phyloP scores from a whole-genome alignment of 2,797 vertebrate genomes.

The Falco naumanni region DNA sequence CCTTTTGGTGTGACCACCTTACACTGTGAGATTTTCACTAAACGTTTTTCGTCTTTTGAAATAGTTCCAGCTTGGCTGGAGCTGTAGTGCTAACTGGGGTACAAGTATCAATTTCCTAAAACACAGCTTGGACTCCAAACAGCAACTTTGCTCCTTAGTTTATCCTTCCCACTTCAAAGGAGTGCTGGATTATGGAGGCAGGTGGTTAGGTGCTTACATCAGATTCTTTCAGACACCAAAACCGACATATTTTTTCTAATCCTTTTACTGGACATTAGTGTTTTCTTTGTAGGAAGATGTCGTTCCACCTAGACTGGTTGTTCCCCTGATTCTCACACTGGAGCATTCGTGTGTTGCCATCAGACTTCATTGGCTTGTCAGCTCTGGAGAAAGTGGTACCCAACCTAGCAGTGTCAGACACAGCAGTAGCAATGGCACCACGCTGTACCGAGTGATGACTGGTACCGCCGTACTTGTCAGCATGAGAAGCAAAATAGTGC shows the following conservation, averaged over 20 bases:
- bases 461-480: background rate
- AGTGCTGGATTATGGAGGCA: background rate
- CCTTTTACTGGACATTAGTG: background rate
- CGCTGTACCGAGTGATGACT: background rate
- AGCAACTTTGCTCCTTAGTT: background rate
- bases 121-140: background rate
- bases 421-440: background rate
- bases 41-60: background rate
- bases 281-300: background rate
- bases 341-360: background rate
- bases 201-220: background rate
- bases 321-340: background rate
- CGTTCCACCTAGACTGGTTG: background rate
- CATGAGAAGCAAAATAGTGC: background rate
- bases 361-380: background rate
- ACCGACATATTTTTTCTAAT: background rate
- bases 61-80: background rate
- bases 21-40: background rate
- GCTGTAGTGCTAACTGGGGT: accelerated
- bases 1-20: background rate
- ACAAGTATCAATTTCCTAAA: background rate
- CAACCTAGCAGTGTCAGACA: background rate
- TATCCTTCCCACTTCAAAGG: background rate
- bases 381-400: background rate
- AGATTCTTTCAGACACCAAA: background rate